phyloP scores from a whole-genome alignment of 2,888 invertebrate genomes.

The Hipparchia semele region DNA sequence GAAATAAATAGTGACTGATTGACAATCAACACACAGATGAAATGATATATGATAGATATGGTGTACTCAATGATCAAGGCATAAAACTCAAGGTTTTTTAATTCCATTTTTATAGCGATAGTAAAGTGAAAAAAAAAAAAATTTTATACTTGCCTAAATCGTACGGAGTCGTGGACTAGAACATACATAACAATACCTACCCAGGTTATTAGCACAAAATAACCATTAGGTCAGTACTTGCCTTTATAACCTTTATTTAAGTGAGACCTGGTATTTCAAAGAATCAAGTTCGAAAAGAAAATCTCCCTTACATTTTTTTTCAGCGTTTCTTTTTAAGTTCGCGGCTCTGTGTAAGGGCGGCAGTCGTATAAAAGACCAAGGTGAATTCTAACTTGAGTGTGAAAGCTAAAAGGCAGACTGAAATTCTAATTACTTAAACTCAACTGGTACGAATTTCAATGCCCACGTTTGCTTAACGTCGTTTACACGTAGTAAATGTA shows the following conservation, averaged over 20 bases:
- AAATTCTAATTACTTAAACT: constrained; percentile 18
- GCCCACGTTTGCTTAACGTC: not conserved
- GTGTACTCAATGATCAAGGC: too few species aligned
- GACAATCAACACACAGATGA: too few species aligned
- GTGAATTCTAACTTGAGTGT: constrained; percentile 27
- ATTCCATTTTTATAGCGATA: too few species aligned
- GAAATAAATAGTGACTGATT: too few species aligned
- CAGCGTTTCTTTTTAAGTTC: constrained; percentile 28
- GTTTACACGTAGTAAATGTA: not conserved
- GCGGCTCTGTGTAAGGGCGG: constrained; percentile 25
- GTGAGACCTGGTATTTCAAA: not conserved
- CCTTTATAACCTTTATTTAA: not conserved
- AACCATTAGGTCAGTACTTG: not conserved
- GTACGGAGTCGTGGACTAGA: too few species aligned
- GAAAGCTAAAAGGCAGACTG: constrained; percentile 40
- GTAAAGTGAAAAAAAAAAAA: too few species aligned
- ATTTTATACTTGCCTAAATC: too few species aligned
- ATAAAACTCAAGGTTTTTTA: too few species aligned
- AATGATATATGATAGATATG: too few species aligned
- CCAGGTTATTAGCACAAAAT: not conserved
- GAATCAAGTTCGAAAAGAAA: constrained; percentile 1
- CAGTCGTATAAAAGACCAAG: constrained; percentile 44
- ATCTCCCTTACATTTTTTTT: constrained; percentile 11
- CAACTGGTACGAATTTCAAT: constrained; percentile 5
- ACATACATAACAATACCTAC: too few species aligned